phyloP scores from a whole-genome alignment of 2,888 invertebrate species.

The Coremacera marginata region DNA sequence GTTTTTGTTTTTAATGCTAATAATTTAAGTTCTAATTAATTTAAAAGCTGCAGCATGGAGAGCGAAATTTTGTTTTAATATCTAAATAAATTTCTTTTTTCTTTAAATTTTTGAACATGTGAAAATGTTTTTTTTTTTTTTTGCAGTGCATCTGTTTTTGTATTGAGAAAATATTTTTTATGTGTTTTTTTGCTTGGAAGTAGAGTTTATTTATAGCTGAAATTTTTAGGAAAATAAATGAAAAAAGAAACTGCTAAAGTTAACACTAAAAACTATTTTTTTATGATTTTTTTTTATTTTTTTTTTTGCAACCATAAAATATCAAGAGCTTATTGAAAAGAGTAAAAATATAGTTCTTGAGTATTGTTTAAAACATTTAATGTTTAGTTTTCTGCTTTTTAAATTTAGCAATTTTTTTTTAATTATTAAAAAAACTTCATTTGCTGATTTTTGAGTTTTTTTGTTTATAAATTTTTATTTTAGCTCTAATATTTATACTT shows the following conservation, averaged over 20 bases:
- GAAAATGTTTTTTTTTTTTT: no score
- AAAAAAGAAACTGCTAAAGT: neutral
- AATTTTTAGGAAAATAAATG: neutral
- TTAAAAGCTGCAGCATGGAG: constrained; percentile 24
- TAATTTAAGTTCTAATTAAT: constrained; percentile 3
- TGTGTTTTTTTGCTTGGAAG: constrained; percentile 26
- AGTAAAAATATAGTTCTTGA: no score
- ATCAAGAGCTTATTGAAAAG: no score
- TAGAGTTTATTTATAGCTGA: constrained; percentile 8
- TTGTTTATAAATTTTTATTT: constrained; percentile 51
- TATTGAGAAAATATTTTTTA: constrained; percentile 45
- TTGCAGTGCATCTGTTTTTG: constrained; percentile 30
- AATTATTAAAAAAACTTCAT: constrained; percentile 39
- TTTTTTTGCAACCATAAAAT: no score
- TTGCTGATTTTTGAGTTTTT: constrained; percentile 45
- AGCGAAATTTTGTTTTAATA: neutral
- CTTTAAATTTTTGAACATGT: neutral
- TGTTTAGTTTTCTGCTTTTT: constrained; percentile 41
- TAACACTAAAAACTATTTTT: no score
- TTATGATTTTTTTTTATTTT: no score
- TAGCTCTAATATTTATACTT: constrained; percentile 54
- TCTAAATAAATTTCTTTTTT: neutral
- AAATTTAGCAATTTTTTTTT: neutral
- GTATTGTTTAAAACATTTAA: neutral
- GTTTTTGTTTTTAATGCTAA: neutral